Evolutionary conservation across 2,888 invertebrate species (phyloP).

Genomic region (Dicyrtoma fusca): DNA sequence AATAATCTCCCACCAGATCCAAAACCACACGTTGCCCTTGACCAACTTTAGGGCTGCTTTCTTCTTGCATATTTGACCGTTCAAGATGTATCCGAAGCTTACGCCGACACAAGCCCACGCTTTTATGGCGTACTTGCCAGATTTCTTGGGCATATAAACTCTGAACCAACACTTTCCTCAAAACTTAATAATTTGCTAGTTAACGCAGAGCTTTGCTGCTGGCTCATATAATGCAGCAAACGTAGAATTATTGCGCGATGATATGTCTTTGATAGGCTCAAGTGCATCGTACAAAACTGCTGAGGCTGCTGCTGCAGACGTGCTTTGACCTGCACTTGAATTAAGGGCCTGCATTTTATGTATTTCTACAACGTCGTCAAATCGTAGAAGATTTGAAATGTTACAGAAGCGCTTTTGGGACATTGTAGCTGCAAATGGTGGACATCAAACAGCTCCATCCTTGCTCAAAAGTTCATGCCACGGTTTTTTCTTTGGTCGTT

Average conservation of each 20-base stretch:
- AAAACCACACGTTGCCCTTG: not conserved
- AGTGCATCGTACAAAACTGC: not conserved
- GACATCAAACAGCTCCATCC: not conserved
- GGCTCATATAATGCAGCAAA: not conserved
- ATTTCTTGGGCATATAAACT: not conserved
- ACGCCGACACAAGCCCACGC: not conserved
- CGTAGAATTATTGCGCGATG: too few relatives aligned
- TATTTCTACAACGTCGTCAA: too few relatives aligned
- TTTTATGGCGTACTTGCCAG: slow-evolving; percentile 1
- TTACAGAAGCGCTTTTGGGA: not conserved
- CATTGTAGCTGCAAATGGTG: not conserved
- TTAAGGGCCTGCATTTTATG: too few relatives aligned
- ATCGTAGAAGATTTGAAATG: not conserved
- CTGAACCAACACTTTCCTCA: not conserved
- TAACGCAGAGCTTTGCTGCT: not conserved
- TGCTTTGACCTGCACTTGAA: too few relatives aligned
- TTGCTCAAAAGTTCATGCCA: not conserved
- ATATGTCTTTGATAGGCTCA: not conserved
- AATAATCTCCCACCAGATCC: not conserved
- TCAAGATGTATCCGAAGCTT: not conserved
- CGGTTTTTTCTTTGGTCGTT: not conserved
- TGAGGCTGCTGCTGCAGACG: not conserved
- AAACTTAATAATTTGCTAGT: not conserved
- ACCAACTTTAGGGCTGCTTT: not conserved
- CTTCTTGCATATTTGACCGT: not conserved